Base-by-base conservation (phyloP, 2,888 invertebrate genomes). In the Acrobasis consociella region DNA sequence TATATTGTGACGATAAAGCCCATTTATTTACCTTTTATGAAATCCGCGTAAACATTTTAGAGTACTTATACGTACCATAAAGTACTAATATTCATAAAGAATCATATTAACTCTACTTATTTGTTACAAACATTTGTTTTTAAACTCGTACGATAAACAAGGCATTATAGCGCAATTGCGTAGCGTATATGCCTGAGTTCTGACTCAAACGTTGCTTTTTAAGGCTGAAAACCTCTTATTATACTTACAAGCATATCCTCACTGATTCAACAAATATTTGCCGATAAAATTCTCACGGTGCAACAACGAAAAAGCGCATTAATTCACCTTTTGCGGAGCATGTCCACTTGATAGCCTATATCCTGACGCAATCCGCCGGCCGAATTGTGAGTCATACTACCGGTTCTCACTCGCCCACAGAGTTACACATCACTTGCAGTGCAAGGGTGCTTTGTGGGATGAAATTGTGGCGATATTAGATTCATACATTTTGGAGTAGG, bases 311-410 rank as follows among this genome's bases (percentile, higher is more conserved):
- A 31, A 42, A 42, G 16, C 2, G 11, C 56, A 42, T 16, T 55
- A 39, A 56, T 56, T 56, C 56, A 56, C 56, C 56, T 42, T 56
- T 42, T 42, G 42, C 42, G 56, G 56, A 42, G 46, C 39, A 52
- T 37, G 58, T 49, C 51, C 52, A 51, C 52, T 8, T 42, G 56
- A 56, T 56, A 56, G 56, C 39, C 56, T 22, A 42, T 56, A 46
- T 56, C 42, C 22, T 59, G 60, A 51, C 60, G 60, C 60, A 60
- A 60, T 51, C 37, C n/a, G 37, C 59, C 50, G 11, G 11, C 60
- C 60, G 42, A 60, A 60, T 42, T 60, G 60, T 60, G 60, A 60
- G 51, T 60, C 60, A 60, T 52, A 51, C 56, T 60, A 52, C 52
- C 60, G 38, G 60, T 60, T 38, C 22, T 39, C 50, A 60, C n/a